Evolutionary conservation across 2,113 vertebrate species (phyloP), one percentile per base, ranked within the genome.

Genomic region (Apteryx mantelli): DNA sequence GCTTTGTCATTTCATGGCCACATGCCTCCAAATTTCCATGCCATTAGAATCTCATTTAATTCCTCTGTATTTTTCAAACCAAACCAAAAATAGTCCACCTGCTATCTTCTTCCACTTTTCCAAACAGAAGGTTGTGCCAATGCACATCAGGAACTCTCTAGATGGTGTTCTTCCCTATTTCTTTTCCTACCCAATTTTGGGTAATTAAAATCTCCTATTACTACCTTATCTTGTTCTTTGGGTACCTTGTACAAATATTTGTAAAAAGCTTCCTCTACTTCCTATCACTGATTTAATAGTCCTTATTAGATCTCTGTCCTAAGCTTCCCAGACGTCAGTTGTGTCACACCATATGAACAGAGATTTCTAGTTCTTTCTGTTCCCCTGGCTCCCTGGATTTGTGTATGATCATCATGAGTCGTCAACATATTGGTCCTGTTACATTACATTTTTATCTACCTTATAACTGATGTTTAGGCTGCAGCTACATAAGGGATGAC

Each of bases 311-410:
- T 86, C 63, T 63, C 26, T 68, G 79, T 76, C 85, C 50, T 81
- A 63, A 78, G 46, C 85, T 69, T 64, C 32, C 22, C 53, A 1
- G 6, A 81, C 70, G 88, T 70, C 26, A 4, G 25, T 30, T 38
- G 26, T 90, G 90, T 91, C 93, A 94, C 64, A 89, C 58, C 60
- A 80, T 74, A 86, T 2, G 36, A 91, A 93, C 89, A 96, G 95
- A 95, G 91, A 28, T 53, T 76, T 82, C 82, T 75, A 88, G 85
- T 96, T 89, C 89, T 93, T 88, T 55, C 85, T 86, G 36, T 58
- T 95, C 64, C 79, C 76, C 36, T 74, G 82, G 36, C 40, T 94
- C 82, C 75, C 26, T 55, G 36, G 3, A 3, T 95, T 94, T 88
- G 55, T 42, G 46, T 83, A 48, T 71, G 30, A 32, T 56, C 55